Conservation (phyloP, 2,888 invertebrate genomes). For the Aleiodes leptofemur region DNA sequence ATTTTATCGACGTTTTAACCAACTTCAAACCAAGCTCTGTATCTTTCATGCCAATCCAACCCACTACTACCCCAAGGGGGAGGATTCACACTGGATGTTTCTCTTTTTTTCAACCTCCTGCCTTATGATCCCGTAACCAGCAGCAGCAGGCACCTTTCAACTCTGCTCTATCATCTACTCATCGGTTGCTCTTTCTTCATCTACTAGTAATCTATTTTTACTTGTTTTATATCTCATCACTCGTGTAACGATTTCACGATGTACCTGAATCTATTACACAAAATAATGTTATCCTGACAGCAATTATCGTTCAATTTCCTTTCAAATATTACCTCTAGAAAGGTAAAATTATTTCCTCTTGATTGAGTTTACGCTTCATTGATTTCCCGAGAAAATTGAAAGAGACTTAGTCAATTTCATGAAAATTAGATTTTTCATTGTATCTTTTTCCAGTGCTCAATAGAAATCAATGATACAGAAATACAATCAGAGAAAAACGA, state of each 20-base stretch:
- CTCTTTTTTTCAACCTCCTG: constrained; percentile 38
- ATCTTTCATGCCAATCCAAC: constrained; percentile 16
- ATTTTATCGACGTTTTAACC: constrained; percentile 57
- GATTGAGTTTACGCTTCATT: constrained; percentile 33
- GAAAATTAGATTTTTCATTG: too few relatives aligned
- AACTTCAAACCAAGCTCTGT: constrained; percentile 41
- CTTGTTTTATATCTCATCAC: constrained; percentile 39
- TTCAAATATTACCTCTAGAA: too few relatives aligned
- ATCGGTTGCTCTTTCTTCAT: constrained; percentile 26
- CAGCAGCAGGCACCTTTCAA: background rate
- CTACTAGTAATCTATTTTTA: constrained; percentile 29
- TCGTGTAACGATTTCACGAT: background rate
- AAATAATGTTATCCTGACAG: too few relatives aligned
- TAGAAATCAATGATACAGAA: too few relatives aligned
- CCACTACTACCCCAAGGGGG: background rate
- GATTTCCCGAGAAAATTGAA: constrained; percentile 34
- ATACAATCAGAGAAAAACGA: too few relatives aligned
- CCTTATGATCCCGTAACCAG: constrained; percentile 17
- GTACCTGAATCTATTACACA: too few relatives aligned
- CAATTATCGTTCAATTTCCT: too few relatives aligned
- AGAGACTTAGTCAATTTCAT: background rate
- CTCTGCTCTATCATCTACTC: constrained; percentile 28
- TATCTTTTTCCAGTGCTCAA: too few relatives aligned
- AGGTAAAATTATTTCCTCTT: too few relatives aligned
- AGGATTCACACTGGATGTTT: constrained; percentile 32